Percentiles rank a stretch among this genome's conserved stretches.
Conservation (phyloP, 2,113 vertebrate species). For the Orcinus orca region DNA sequence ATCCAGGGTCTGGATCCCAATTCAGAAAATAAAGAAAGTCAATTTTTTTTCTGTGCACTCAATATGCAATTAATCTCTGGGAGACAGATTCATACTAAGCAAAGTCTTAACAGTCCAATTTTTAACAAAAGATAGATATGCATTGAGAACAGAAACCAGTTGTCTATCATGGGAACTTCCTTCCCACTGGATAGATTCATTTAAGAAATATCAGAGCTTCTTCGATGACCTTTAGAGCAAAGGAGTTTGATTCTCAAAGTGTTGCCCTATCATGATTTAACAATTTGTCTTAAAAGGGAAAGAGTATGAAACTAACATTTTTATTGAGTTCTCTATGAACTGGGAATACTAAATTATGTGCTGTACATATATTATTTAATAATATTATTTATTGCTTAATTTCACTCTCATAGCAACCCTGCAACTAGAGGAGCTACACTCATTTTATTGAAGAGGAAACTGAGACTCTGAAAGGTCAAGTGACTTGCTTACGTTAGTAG, state of each 20-base stretch:
- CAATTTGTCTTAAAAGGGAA: background rate
- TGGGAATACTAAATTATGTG: background rate
- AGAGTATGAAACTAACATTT: background rate
- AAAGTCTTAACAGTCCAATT: background rate
- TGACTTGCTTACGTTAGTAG: background rate
- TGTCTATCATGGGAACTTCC: background rate
- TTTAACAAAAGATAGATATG: background rate
- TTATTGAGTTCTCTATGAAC: background rate
- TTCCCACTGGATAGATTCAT: background rate
- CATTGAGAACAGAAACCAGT: background rate
- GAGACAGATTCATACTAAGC: background rate
- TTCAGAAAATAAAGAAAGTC: background rate
- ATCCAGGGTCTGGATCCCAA: background rate
- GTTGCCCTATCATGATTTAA: background rate
- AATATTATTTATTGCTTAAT: constrained; percentile 1
- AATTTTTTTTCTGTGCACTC: background rate
- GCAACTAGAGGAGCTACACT: background rate
- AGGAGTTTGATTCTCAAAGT: background rate
- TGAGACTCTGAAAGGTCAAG: constrained; percentile 1
- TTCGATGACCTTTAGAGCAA: background rate
- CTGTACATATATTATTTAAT: background rate
- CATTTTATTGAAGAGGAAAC: constrained; percentile 14
- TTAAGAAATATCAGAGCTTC: background rate
- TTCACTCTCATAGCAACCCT: background rate
- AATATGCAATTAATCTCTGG: background rate